phyloP scores from a whole-genome alignment of 2,113 vertebrate genomes.

The Chaenogobius annularis region DNA sequence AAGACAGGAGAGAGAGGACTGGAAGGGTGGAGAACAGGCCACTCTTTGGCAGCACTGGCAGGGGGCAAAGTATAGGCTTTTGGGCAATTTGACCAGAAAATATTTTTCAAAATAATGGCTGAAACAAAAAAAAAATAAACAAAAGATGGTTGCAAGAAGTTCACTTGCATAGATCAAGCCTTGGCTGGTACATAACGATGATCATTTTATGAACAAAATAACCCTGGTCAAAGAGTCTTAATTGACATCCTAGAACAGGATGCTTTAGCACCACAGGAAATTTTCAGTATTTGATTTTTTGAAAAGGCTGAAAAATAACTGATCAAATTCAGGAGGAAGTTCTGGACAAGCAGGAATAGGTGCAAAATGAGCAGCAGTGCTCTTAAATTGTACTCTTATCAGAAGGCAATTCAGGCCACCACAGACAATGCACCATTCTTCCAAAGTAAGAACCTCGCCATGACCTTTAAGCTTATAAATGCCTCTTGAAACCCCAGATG shows the following conservation, averaged over 20 bases:
- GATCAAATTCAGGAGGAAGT: background rate
- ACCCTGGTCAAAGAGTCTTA: background rate
- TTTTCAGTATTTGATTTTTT: background rate
- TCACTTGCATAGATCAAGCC: conserved; percentile 1
- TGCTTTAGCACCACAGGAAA: background rate
- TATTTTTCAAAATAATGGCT: background rate
- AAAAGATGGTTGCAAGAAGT: background rate
- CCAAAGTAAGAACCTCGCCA: background rate
- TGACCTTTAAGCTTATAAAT: background rate
- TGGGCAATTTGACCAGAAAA: background rate
- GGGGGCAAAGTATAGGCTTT: conserved; percentile 28
- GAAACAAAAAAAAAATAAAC: background rate
- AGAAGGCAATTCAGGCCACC: background rate
- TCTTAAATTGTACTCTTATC: background rate
- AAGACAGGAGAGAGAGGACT: conserved; percentile 56
- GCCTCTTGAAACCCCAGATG: background rate
- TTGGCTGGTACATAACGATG: background rate
- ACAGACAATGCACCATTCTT: background rate
- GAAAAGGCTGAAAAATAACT: background rate
- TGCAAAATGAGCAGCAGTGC: background rate
- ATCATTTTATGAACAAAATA: background rate
- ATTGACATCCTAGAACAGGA: background rate
- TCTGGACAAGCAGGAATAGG: background rate
- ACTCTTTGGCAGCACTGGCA: conserved; percentile 47
- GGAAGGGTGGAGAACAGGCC: conserved; percentile 14